phyloP scores from a whole-genome alignment of 1,140 invertebrate species.

The Sycophila sp. region DNA sequence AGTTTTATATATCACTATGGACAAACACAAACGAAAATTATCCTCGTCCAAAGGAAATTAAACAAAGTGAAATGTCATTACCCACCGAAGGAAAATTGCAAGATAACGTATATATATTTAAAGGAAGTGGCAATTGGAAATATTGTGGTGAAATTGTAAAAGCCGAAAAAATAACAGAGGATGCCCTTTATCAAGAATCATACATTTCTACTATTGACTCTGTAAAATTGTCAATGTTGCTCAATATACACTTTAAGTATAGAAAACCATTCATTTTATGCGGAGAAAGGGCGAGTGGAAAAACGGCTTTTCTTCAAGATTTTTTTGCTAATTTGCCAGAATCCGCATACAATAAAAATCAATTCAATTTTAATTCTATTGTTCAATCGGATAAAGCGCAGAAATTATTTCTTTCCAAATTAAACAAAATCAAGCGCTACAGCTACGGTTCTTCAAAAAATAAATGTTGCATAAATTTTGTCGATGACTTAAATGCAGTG shows the following conservation, averaged over 20 bases:
- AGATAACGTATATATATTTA: constrained; percentile 71
- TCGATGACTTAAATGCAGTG: constrained; percentile 77
- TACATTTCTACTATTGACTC: constrained; percentile 75
- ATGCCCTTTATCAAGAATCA: constrained; percentile 65
- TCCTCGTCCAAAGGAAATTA: constrained; percentile 67
- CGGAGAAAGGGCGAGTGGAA: constrained; percentile 75
- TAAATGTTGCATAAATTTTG: constrained; percentile 72
- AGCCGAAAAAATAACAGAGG: constrained; percentile 54
- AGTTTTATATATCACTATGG: constrained; percentile 65
- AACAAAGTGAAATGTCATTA: constrained; percentile 68
- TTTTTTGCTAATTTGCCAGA: constrained; percentile 68
- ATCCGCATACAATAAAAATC: constrained; percentile 66
- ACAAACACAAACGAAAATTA: constrained; percentile 55
- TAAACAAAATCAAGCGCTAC: constrained; percentile 69
- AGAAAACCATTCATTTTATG: constrained; percentile 71
- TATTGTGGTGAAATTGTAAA: constrained; percentile 65
- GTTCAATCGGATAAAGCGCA: constrained; percentile 70
- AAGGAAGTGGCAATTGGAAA: constrained; percentile 67
- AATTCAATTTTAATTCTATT: constrained; percentile 73
- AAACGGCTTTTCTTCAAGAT: constrained; percentile 72
- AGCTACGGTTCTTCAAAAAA: constrained; percentile 70
- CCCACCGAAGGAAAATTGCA: constrained; percentile 69
- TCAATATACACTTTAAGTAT: constrained; percentile 63
- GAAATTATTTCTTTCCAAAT: constrained; percentile 72
- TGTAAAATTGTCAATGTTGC: constrained; percentile 64